Base-by-base conservation (phyloP, 1,140 invertebrate genomes). In the Aphaenogaster rudis region DNA sequence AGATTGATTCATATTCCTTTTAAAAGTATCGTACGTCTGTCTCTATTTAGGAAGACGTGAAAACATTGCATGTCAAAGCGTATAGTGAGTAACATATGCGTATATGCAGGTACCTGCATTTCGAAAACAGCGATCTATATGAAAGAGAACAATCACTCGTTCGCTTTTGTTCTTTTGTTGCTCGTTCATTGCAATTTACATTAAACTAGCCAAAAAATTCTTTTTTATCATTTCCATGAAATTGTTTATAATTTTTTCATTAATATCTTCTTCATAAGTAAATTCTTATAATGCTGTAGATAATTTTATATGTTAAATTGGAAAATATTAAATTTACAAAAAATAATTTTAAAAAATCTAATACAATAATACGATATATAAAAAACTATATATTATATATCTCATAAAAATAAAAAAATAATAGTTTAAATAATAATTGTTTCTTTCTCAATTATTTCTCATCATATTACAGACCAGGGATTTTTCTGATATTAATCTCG, bases 51-150 rank as follows among this genome's bases (percentile, higher is more conserved):
- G 17, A 39, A 74, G 3, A n/a, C 33, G 33, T n/a, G 2, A 54
- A 21, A 54, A 8, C 33, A 74, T 39, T 21, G 33, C 33, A 17
- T 74, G 17, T 57, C 28, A 39, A 57, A 39, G 33, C 5, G 9
- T 21, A 36, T 28, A 45, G 9, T 42, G 9, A 21, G 7, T 69
- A 28, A 13, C 36, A 5, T n/a, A n/a, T 57, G 17, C 5, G 17
- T n/a, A 13, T 57, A 57, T 74, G 50, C 71, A 74, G 71, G 71
- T 74, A 74, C 36, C 71, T 57, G 71, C 36, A 74, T 74, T 57
- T 54, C 11, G 7, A 74, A 50, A 36, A 54, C n/a, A 74, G 5
- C 17, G 28, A n/a, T 57, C 11, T 39, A 9, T 36, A 74, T 57
- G 11, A 15, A 57, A 21, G n/a, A 36, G 6, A 54, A 50, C 8